phyloP scores from a whole-genome alignment of 2,888 invertebrate species.

The Lepidocyrtinus sp. region DNA sequence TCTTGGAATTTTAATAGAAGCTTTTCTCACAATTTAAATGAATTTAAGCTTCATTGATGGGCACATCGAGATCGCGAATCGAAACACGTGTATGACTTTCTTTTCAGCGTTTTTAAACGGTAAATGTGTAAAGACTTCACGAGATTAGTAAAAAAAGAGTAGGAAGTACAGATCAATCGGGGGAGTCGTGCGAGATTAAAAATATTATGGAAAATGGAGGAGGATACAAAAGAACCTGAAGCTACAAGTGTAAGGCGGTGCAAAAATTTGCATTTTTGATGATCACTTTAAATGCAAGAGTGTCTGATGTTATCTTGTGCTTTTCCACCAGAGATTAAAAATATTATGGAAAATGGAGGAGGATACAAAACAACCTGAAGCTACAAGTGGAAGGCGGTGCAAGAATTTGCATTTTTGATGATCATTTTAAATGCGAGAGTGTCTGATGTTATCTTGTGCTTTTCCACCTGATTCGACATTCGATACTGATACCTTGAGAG shows the following conservation, averaged over 20 bases:
- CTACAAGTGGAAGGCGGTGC: too few species aligned
- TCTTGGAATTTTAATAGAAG: not conserved
- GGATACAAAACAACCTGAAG: not conserved
- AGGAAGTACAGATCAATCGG: not conserved
- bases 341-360: conserved; percentile 24
- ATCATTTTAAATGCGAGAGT: conserved; percentile 30
- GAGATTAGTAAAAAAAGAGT: not conserved
- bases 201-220: conserved; percentile 24
- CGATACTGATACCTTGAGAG: too few species aligned
- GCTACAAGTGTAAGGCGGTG: too few species aligned
- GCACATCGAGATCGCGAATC: too few species aligned
- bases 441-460: too few species aligned
- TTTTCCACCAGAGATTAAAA: not conserved
- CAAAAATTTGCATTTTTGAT: conserved; percentile 42
- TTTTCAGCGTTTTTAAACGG: not conserved
- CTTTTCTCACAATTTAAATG: too few species aligned
- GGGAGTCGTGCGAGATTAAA: not conserved
- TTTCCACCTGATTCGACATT: too few species aligned
- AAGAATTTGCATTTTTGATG: conserved; percentile 43
- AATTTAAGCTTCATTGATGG: not conserved
- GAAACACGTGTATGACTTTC: not conserved
- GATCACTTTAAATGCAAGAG: conserved; percentile 32
- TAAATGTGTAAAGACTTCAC: too few species aligned
- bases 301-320: too few species aligned
- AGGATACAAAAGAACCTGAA: not conserved